These are phyloP conservation scores for Marasmarcha lunaedactyla DNA, from an alignment of 2,888 invertebrate genomes.

Conservation along the genomic window DNA sequence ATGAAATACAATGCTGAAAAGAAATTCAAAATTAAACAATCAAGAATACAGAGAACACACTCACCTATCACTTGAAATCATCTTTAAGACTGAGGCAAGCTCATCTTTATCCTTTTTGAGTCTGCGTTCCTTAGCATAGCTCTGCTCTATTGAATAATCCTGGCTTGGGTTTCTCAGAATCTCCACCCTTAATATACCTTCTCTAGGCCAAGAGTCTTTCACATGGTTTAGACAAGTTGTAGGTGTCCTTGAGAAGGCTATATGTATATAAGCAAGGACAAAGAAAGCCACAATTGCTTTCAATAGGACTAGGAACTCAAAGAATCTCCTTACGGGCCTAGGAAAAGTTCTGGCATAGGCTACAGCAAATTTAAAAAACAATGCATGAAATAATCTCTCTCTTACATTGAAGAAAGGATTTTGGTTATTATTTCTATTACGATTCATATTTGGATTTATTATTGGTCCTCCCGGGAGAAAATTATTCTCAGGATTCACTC, in stretches of 20 bases:
- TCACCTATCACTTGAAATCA: constrained; percentile 76
- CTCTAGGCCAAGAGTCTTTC: constrained; percentile 91
- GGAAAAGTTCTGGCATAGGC: constrained; percentile 94
- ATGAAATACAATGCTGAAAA: too few species aligned
- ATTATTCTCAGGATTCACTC: constrained; percentile 64
- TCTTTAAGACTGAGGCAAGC: constrained; percentile 70
- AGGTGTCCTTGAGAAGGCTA: constrained; percentile 92
- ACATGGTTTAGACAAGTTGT: constrained; percentile 93
- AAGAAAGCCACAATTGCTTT: constrained; percentile 87
- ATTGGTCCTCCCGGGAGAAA: constrained; percentile 67
- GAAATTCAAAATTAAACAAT: too few species aligned
- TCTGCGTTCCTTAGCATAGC: constrained; percentile 85
- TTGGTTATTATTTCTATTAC: constrained; percentile 73
- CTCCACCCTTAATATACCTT: constrained; percentile 94
- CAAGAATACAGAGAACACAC: too few species aligned
- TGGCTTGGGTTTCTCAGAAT: constrained; percentile 78
- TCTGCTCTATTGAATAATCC: constrained; percentile 83
- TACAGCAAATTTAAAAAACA: constrained; percentile 93
- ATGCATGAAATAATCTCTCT: constrained; percentile 92
- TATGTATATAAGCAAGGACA: constrained; percentile 94
- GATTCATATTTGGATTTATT: constrained; percentile 59
- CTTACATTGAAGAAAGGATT: constrained; percentile 87
- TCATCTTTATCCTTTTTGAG: constrained; percentile 76
- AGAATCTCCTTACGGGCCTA: constrained; percentile 80
- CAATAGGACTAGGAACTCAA: constrained; percentile 85